Base-by-base conservation (phyloP, 2,113 vertebrate species). In the Brachyistius frenatus region DNA sequence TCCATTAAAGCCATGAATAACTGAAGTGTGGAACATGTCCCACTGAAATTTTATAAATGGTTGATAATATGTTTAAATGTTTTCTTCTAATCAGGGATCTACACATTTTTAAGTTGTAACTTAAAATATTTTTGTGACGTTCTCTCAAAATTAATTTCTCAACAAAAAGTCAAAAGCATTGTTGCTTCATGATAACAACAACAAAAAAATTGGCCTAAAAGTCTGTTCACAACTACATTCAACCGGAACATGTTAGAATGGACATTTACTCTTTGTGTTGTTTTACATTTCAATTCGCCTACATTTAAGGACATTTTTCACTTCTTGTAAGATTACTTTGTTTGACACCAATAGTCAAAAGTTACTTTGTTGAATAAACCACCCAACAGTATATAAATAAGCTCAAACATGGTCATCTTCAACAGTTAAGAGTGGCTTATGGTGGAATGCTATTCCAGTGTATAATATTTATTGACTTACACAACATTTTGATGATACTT, bases 311-410 rank as follows among this genome's bases (percentile, higher is more conserved):
- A 54, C 37, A 35, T 47, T 15, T 55, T 23, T 4, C 10, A n/a
- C n/a, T 35, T 35, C 61, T 75, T 15, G 58, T 50, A 1, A 50
- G 8, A 31, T 46, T 14, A 30, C 39, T 71, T 32, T 53, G 46
- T 44, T 9, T 31, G 33, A 14, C 52, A 58, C 5, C 39, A 32
- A 44, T 1, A 73, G 16, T 41, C 3, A 52, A 0, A 5, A 54
- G 46, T 71, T 1, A 67, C 53, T 66, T 39, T 44, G 32, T 57
- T 58, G 46, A 63, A 33, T 61, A 16, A 61, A 53, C 32, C 16
- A 68, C 13, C 44, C 5, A 13, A 32, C 4, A 31, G 3, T 54
- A 47, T 16, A 70, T 39, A 30, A 35, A 63, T n/a, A 11, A 41
- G 14, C 35, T 41, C 54, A 58, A 50, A 41, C 23, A 8, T 14